A percentile compares a stretch with the other conserved stretches of the same genome.
phyloP scores from a whole-genome alignment of 1,140 invertebrate genomes.

The Scaptodrosophila lebanonensis region DNA sequence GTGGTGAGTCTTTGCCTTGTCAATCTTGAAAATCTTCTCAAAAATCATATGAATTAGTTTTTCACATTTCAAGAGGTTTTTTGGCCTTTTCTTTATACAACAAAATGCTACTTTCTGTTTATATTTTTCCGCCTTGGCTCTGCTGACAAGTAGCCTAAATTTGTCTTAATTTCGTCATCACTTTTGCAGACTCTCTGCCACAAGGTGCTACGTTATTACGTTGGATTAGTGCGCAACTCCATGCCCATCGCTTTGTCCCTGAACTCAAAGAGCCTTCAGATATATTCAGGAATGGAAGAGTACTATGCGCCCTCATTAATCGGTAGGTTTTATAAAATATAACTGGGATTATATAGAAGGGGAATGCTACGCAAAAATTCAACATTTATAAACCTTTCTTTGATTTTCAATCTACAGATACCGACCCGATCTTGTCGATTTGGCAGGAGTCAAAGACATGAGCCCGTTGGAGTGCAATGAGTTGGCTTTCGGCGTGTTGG shows the following conservation, averaged over 20 bases:
- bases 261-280: constrained; percentile 69
- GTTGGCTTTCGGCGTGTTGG: constrained; percentile 88
- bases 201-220: constrained; percentile 56
- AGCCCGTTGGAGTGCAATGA: constrained; percentile 84
- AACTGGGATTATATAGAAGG: neutral
- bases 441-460: constrained; percentile 83
- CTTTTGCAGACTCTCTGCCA: constrained; percentile 51
- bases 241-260: constrained; percentile 51
- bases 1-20: constrained; percentile 37
- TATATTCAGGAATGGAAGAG: constrained; percentile 71
- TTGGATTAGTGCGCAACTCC: constrained; percentile 68
- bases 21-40: too few species aligned
- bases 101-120: too few species aligned
- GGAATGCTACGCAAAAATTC: neutral
- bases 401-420: constrained; percentile 83
- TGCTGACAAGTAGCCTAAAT: too few species aligned
- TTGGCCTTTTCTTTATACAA: too few species aligned
- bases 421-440: constrained; percentile 91
- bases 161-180: too few species aligned
- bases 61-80: too few species aligned
- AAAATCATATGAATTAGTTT: neutral
- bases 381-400: neutral
- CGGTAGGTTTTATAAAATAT: constrained; percentile 36
- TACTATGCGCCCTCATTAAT: constrained; percentile 69
- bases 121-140: too few species aligned